Base-by-base conservation (phyloP, 2,888 invertebrate genomes). In the Limenitis camilla region DNA sequence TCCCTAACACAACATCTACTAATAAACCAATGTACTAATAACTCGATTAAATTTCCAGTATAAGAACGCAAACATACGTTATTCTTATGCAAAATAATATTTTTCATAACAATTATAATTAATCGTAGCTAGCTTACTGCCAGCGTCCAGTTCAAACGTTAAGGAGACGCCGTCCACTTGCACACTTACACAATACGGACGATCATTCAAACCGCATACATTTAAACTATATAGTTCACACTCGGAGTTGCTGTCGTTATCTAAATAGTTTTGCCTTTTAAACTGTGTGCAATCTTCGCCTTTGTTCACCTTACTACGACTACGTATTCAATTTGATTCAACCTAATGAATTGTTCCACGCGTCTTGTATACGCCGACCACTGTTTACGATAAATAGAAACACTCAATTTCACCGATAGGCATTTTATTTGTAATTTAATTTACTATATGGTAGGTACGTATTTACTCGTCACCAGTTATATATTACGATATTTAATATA, bases 291-390 rank as follows among this genome's bases (percentile, higher is more conserved):
- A n/a, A 4, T 35, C 5, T 35, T 35, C n/a, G n/a, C n/a, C n/a
- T n/a, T n/a, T n/a, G n/a, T n/a, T n/a, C n/a, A n/a, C n/a, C n/a
- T n/a, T n/a, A n/a, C n/a, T n/a, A n/a, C n/a, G n/a, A n/a, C n/a
- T n/a, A n/a, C n/a, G 3, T 47, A 40, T 31, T 53, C 40, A 2
- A 61, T 57, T 19, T 60, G 49, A 35, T 62, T 62, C 7, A 61
- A 40, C 9, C 35, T n/a, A 11, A 58, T 58, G 11, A 50, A 56
- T 30, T 59, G 52, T 39, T 58, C 45, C 5, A 56, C 55, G 11
- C 56, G 53, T 2, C 60, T 48, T 10, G 55, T 30, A 42, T 60
- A 60, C 6, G 52, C 40, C 11, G 50, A 43, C 56, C 55, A 60
- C 28, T 55, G 45, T 44, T 55, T 43, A 8, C 55, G 27, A 36